A percentile compares a stretch with the other conserved stretches of the same genome.
phyloP scores from a whole-genome alignment of 2,797 vertebrate genomes.

The Kryptopterus vitreolus region DNA sequence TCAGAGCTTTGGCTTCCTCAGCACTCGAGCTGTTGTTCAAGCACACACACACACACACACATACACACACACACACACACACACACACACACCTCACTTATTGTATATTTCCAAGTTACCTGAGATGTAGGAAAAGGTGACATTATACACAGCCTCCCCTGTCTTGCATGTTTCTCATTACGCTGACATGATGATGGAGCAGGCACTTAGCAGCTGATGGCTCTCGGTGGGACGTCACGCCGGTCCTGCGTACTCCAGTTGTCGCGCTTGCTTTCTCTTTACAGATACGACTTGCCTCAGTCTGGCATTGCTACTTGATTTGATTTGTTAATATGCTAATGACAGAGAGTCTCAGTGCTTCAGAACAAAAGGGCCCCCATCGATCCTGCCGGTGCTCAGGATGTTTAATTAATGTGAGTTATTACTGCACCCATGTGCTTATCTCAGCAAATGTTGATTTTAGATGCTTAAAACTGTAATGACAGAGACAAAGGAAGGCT shows the following conservation, averaged over 20 bases:
- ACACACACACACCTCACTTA: background rate
- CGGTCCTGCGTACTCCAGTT: conserved; percentile 55
- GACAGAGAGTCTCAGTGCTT: conserved; percentile 54
- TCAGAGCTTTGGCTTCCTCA: conserved; percentile 23
- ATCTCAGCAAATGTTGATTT: conserved; percentile 57
- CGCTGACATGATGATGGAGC: conserved; percentile 35
- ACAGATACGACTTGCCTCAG: conserved; percentile 63
- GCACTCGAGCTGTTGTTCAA: conserved; percentile 11
- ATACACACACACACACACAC: background rate
- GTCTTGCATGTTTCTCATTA: conserved; percentile 36
- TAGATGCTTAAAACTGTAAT: conserved; percentile 44
- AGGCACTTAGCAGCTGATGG: conserved; percentile 38
- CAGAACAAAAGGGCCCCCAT: conserved; percentile 52
- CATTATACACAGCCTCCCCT: conserved; percentile 30
- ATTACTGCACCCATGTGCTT: conserved; percentile 56
- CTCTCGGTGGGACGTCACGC: conserved; percentile 54
- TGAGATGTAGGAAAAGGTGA: conserved; percentile 23
- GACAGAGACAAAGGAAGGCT: conserved; percentile 45
- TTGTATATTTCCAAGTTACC: conserved; percentile 16
- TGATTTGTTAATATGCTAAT: conserved; percentile 74
- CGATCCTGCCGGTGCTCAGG: conserved; percentile 47
- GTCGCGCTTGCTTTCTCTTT: conserved; percentile 24
- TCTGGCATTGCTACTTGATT: conserved; percentile 52
- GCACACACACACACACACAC: background rate
- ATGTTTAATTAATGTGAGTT: conserved; percentile 63